Conservation (phyloP, 1,140 invertebrate genomes). For the Hyphantria cunea region DNA sequence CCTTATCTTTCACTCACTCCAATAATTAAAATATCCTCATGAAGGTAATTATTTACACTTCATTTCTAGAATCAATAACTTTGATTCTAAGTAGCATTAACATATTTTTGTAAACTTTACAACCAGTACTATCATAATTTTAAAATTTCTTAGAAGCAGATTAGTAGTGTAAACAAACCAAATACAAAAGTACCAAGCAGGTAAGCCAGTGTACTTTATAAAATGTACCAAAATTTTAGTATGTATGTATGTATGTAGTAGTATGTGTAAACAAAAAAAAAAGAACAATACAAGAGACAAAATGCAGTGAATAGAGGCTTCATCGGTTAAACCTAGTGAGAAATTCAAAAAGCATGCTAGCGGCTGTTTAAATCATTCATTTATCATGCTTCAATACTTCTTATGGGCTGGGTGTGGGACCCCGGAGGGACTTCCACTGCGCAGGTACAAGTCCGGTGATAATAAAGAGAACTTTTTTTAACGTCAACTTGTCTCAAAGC, state of each 20-base stretch:
- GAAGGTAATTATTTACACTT: neutral
- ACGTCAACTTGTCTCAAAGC: slow-evolving; percentile 45
- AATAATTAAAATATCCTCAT: slow-evolving; percentile 3
- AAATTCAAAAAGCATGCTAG: slow-evolving; percentile 52
- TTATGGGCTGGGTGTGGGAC: slow-evolving; percentile 38
- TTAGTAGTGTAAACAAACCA: too few species aligned
- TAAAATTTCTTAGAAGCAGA: too few species aligned
- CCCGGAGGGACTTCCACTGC: slow-evolving; percentile 44
- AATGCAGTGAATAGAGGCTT: neutral
- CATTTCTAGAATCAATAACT: neutral
- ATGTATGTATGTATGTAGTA: too few species aligned
- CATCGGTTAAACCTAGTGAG: slow-evolving; percentile 8
- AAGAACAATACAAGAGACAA: too few species aligned
- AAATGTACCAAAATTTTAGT: too few species aligned
- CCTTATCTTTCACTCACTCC: slow-evolving; percentile 27
- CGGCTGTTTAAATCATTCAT: slow-evolving; percentile 65
- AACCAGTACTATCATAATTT: too few species aligned
- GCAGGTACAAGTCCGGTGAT: slow-evolving; percentile 59
- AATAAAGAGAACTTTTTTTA: slow-evolving; percentile 46
- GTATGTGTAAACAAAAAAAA: too few species aligned
- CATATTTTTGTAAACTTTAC: too few species aligned
- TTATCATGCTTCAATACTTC: slow-evolving; percentile 61
- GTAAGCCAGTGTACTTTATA: too few species aligned
- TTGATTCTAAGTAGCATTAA: neutral
- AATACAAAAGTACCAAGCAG: too few species aligned